Conservation (phyloP, 2,888 invertebrate species). For the Lumbricus terrestris region DNA sequence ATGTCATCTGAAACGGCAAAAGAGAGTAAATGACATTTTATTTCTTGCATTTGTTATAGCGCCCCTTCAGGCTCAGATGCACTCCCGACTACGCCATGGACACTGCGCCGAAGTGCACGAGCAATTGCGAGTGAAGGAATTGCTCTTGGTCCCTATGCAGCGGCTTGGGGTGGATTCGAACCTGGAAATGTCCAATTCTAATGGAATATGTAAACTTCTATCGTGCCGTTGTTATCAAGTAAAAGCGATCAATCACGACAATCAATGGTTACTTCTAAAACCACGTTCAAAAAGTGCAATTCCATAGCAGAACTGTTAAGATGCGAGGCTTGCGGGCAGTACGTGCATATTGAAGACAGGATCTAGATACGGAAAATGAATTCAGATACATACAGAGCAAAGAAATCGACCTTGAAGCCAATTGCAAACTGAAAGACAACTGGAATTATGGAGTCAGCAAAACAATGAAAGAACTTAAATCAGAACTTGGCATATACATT, state of each 20-base stretch:
- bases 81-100: too few species aligned
- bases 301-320: neutral
- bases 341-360: neutral
- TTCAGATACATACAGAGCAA: neutral
- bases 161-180: too few species aligned
- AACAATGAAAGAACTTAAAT: neutral
- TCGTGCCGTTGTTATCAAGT: neutral
- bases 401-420: neutral
- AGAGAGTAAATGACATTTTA: neutral
- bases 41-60: too few species aligned
- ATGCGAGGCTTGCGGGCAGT: neutral
- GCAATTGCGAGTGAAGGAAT: too few species aligned
- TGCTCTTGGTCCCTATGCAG: too few species aligned
- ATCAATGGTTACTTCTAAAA: neutral
- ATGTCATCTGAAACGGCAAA: neutral
- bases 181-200: too few species aligned
- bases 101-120: too few species aligned
- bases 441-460: neutral
- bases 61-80: too few species aligned
- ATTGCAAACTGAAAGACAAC: neutral
- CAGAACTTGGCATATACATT: neutral
- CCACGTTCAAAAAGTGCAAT: neutral
- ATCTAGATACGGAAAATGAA: neutral
- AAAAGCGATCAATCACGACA: neutral
- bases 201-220: neutral